Percentiles rank a stretch among this genome's conserved stretches.
Evolutionary conservation across 2,113 vertebrate species (phyloP).

Genomic region (Gavia stellata): DNA sequence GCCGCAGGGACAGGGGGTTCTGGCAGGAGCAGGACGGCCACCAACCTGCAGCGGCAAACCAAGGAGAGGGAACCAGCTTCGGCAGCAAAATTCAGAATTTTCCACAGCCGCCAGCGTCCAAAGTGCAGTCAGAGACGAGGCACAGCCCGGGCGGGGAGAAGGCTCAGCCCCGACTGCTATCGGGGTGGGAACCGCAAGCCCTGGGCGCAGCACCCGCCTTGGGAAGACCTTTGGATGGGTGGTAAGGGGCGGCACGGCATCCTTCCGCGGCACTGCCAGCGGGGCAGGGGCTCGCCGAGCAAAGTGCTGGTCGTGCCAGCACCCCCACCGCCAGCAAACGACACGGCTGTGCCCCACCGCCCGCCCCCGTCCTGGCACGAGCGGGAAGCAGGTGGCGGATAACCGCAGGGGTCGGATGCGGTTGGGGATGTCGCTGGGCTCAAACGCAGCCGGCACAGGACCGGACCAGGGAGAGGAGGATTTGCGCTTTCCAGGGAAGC

Average conservation of each 20-base stretch:
- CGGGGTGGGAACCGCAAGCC: not conserved
- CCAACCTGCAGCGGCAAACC: not conserved
- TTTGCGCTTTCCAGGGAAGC: not conserved
- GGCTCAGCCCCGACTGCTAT: not conserved
- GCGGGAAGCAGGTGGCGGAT: not conserved
- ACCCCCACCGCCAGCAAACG: rapidly evolving
- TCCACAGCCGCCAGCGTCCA: not conserved
- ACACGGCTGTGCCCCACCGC: not conserved
- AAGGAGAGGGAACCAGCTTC: not conserved
- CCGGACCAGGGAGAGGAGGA: rapidly evolving
- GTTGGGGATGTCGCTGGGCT: not conserved
- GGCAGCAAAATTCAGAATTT: not conserved
- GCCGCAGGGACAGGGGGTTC: rapidly evolving
- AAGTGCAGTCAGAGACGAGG: not conserved
- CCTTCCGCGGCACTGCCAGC: not conserved
- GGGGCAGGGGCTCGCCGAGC: not conserved
- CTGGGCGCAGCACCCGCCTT: not conserved
- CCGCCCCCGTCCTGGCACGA: not conserved
- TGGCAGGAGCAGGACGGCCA: not conserved
- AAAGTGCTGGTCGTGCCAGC: not conserved
- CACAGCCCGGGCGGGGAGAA: not conserved
- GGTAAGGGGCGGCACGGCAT: not conserved
- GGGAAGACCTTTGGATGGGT: not conserved
- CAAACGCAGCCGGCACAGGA: not conserved
- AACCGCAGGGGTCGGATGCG: not conserved